Base-by-base conservation (phyloP, 2,888 invertebrate genomes). In the Oasisia sp. region DNA sequence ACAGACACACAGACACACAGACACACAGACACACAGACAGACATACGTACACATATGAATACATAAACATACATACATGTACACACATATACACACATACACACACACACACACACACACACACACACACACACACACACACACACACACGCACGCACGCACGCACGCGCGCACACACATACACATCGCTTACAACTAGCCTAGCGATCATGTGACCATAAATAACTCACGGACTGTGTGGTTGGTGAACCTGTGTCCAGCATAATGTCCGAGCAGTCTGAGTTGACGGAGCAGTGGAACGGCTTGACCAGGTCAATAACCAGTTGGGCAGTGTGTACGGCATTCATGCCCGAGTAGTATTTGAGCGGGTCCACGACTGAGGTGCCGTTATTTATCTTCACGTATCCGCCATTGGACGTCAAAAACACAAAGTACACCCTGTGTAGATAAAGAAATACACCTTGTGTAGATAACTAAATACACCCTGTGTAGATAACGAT, bases 211-310 rank as follows among this genome's bases (percentile, higher is more conserved):
- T 19, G 19, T 19, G 58, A 74, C 27, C 19, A 27, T 19, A 19
- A 58, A 74, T 27, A 90, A 90, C 90, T n/a, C 19, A 90, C 90
- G 14, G 32, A 38, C 44, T 90, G 14, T 2, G 90, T 90, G 32
- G 44, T 90, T 14, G 90, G 90, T 12, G 90, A 32, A 14, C 90
- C 90, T 44, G 32, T 27, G 90, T 90, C 90, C 90, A 90, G 44
- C 90, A 90, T 90, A n/a, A 32, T 44, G 44, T 44, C 90, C 14
- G 58, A 27, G 58, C 90, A 32, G 44, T 44, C 32, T 90, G 38
- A 32, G 4, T 90, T 7, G 32, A 90, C 32, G 38, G 90, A 32
- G 90, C 90, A 90, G 32, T 90, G 90, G 44, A 90, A 32, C 90
- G 90, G 90, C 32, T 90, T 90, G 38, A 90, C 58, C 14, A 19